A percentile compares a stretch with the other conserved stretches of the same genome.
phyloP scores from a whole-genome alignment of 2,888 invertebrate species.

The Ophion ventricosus region DNA sequence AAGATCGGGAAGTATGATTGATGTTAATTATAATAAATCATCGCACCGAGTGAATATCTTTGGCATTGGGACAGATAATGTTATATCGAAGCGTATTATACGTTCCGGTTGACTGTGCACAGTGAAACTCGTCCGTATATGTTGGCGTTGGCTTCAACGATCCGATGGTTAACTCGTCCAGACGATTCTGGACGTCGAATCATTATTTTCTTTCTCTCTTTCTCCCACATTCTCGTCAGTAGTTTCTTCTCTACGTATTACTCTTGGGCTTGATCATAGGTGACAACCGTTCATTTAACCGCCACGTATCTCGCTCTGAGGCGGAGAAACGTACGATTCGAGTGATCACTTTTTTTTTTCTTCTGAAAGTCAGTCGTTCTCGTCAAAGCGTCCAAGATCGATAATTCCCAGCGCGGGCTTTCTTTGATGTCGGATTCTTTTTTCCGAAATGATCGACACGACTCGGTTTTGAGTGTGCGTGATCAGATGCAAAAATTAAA shows the following conservation, averaged over 20 bases:
- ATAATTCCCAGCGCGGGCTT: constrained; percentile 34
- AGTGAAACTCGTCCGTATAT: constrained; percentile 27
- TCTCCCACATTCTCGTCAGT: constrained; percentile 4
- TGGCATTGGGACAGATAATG: constrained; percentile 17
- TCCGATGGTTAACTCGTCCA: constrained; percentile 45
- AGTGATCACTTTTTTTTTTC: constrained; percentile 23
- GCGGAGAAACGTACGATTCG: neutral
- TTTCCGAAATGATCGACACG: constrained; percentile 16
- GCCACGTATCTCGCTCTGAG: constrained; percentile 8
- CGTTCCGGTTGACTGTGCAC: constrained; percentile 47
- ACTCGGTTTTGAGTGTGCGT: neutral
- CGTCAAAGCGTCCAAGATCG: constrained; percentile 51
- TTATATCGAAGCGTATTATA: constrained; percentile 31
- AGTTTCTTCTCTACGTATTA: constrained; percentile 19
- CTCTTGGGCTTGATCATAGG: constrained; percentile 46
- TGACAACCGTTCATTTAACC: constrained; percentile 59
- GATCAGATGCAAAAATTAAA: neutral
- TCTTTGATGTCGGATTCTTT: constrained; percentile 21
- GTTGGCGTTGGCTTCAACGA: constrained; percentile 22
- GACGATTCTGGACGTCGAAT: constrained; percentile 55
- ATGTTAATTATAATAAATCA: constrained; percentile 52
- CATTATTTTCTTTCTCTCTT: constrained; percentile 22
- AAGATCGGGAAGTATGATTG: constrained; percentile 34
- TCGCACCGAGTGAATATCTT: constrained; percentile 39
- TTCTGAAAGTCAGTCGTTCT: constrained; percentile 20